Conservation (phyloP, 2,888 invertebrate genomes). For the Lasioglossum lativentre region DNA sequence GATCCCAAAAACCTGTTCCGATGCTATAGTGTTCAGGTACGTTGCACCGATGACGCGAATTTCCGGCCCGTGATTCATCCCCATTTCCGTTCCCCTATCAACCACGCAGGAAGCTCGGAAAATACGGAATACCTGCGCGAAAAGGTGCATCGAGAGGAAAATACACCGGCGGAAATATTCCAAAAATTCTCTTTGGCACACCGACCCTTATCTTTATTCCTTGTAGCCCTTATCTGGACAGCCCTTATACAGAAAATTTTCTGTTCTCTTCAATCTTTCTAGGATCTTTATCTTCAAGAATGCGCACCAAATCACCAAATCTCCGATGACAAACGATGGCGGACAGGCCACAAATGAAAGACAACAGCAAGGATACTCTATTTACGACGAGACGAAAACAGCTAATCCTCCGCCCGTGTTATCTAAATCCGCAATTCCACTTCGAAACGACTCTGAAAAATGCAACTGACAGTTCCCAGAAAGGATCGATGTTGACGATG, state of each 20-base stretch:
- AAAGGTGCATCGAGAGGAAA: conserved; percentile 13
- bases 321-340: background rate
- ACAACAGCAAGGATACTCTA: background rate
- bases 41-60: conserved; percentile 50
- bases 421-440: conserved; percentile 36
- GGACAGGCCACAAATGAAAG: background rate
- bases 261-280: background rate
- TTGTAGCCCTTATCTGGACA: background rate
- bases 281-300: background rate
- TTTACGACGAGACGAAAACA: conserved; percentile 2
- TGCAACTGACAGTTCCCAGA: background rate
- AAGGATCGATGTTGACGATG: conserved; percentile 1
- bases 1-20: conserved; percentile 22
- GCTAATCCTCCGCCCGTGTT: conserved; percentile 11
- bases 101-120: conserved; percentile 49
- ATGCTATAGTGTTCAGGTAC: conserved; percentile 43
- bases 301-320: background rate
- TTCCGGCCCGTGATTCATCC: conserved; percentile 66
- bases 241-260: background rate
- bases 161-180: conserved; percentile 1
- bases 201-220: background rate
- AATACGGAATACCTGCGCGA: conserved; percentile 21
- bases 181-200: background rate
- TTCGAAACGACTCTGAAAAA: too few species aligned
- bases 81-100: conserved; percentile 63